These are phyloP conservation scores for Druceiella hillmani DNA, from an alignment of 2,888 invertebrate genomes.

Conservation along the genomic window DNA sequence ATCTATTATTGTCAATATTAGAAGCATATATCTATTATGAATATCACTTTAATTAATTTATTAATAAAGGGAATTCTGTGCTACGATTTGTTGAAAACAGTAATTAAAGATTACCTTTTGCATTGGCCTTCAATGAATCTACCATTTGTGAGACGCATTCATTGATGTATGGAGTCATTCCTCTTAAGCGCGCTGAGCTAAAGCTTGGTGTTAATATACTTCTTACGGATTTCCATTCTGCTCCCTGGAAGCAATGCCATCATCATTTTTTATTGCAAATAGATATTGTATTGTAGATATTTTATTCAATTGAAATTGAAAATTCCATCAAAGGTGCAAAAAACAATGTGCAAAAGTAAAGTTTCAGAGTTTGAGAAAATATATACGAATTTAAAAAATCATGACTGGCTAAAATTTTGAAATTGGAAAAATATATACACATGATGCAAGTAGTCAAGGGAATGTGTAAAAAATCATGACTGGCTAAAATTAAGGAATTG, in stretches of 20 bases:
- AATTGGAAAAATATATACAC: no score
- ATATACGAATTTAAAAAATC: no score
- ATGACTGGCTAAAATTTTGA: no score
- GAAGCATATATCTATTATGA: conserved; percentile 1
- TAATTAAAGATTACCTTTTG: conserved; percentile 27
- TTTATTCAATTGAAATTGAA: not conserved
- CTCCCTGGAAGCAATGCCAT: conserved; percentile 34
- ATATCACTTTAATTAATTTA: not conserved
- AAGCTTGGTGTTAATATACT: conserved; percentile 50
- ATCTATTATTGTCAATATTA: no score
- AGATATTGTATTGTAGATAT: not conserved
- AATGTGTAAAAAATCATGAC: no score
- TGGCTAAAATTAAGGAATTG: no score
- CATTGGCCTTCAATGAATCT: conserved; percentile 37
- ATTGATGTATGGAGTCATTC: conserved; percentile 45
- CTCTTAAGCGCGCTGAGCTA: conserved; percentile 48
- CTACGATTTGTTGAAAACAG: not conserved
- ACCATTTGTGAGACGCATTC: conserved; percentile 44
- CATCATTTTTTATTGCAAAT: not conserved
- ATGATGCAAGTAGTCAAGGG: no score
- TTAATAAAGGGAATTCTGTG: no score
- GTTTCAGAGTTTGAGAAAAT: no score
- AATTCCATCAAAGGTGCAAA: not conserved
- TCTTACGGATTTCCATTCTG: conserved; percentile 50
- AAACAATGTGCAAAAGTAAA: not conserved